A percentile compares a stretch with the other conserved stretches of the same genome.
Conservation (phyloP, 2,113 vertebrate species). For the Chloroceryle aenea region DNA sequence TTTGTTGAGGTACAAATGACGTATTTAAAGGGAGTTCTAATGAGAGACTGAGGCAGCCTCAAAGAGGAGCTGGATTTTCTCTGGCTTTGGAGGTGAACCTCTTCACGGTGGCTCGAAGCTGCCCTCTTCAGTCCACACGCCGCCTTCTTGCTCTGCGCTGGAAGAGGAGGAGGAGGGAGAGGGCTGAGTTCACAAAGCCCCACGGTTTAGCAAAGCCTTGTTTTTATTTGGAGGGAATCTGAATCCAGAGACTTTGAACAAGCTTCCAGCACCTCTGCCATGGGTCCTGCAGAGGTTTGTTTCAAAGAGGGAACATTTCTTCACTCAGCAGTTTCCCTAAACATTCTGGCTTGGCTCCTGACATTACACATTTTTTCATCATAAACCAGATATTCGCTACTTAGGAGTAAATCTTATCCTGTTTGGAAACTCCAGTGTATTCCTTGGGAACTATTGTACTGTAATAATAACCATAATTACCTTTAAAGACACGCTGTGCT, state of each 20-base stretch:
- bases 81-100: neutral
- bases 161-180: neutral
- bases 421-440: neutral
- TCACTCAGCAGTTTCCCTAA: neutral
- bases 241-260: neutral
- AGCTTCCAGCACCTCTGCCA: neutral
- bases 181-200: neutral
- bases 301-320: neutral
- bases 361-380: neutral
- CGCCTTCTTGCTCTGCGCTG: neutral
- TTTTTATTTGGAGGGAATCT: neutral
- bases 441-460: neutral
- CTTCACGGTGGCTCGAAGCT: neutral
- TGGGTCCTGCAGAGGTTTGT: neutral
- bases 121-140: conserved; percentile 64
- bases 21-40: neutral
- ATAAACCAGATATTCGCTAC: neutral
- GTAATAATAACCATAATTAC: neutral
- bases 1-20: neutral
- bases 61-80: neutral
- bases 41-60: neutral
- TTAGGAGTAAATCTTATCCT: neutral
- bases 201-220: neutral
- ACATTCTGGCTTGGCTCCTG: neutral
- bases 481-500: neutral